Evolutionary conservation across 2,797 vertebrate species (phyloP).

Genomic region (Vireo griseus): DNA sequence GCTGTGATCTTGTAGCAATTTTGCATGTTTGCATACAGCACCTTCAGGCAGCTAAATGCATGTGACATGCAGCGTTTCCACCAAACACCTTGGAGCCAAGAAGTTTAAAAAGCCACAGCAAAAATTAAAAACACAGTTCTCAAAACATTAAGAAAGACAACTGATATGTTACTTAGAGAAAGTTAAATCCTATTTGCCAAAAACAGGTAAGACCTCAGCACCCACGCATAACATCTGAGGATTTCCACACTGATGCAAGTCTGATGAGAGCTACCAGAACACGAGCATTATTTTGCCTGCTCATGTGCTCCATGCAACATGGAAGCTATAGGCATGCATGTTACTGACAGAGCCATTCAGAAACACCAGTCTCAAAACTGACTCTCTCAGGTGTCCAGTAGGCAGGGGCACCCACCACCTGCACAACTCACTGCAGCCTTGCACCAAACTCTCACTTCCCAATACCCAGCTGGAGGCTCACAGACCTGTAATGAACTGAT

Average conservation of each 20-base stretch:
- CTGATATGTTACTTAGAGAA: neutral
- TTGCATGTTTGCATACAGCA: neutral
- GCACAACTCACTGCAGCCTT: neutral
- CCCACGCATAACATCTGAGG: neutral
- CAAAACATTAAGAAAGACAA: neutral
- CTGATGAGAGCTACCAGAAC: neutral
- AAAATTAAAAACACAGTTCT: neutral
- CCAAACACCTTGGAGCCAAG: neutral
- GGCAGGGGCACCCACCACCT: neutral
- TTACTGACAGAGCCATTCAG: neutral
- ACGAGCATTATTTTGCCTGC: neutral
- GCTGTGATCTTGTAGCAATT: fast-evolving
- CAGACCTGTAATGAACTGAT: neutral
- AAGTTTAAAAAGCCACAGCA: neutral
- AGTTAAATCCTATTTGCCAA: neutral
- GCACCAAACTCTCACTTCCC: neutral
- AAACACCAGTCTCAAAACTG: neutral
- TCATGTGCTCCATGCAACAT: neutral
- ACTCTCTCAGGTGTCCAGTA: neutral
- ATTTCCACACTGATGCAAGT: neutral
- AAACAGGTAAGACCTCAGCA: neutral
- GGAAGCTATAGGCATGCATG: neutral
- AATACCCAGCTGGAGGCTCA: neutral
- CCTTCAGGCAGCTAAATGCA: neutral
- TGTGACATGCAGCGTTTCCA: neutral